A percentile compares a stretch with the other conserved stretches of the same genome.
These are phyloP conservation scores for Cosmia pyralina DNA, from an alignment of 2,888 invertebrate species.

Conservation along the genomic window DNA sequence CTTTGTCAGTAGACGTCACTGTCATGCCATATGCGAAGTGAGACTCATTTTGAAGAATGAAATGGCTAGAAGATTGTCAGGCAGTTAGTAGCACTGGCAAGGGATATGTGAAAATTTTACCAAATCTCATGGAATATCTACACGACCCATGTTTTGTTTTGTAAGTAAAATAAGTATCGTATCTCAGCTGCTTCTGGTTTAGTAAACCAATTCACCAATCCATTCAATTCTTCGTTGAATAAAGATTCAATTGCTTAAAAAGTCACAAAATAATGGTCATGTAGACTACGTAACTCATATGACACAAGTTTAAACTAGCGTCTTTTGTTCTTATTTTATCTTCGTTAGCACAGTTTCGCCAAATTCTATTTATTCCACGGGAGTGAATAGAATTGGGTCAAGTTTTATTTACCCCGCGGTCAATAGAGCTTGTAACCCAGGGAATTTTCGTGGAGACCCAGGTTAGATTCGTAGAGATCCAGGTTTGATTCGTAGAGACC, in stretches of 20 bases:
- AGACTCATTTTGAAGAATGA: background rate
- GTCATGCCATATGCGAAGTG: background rate
- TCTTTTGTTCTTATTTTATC: conserved; percentile 33
- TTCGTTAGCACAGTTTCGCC: conserved; percentile 21
- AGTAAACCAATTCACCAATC: background rate
- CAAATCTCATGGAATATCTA: background rate
- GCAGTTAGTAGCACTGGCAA: background rate
- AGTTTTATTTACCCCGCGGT: conserved; percentile 13
- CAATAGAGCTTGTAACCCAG: background rate
- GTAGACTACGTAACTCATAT: background rate
- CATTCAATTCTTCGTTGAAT: background rate
- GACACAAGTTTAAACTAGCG: background rate
- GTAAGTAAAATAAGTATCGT: background rate
- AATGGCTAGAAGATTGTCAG: background rate
- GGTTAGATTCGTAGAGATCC: too few relatives aligned
- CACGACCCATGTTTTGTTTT: background rate
- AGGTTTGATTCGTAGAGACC: too few relatives aligned
- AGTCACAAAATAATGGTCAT: background rate
- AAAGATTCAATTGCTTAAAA: background rate
- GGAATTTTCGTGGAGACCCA: too few relatives aligned
- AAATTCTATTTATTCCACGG: conserved; percentile 17
- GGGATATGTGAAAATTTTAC: background rate
- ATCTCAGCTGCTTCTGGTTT: background rate
- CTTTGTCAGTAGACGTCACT: background rate
- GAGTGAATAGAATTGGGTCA: conserved; percentile 29